Conservation (phyloP, 1,140 invertebrate species). For the Coptotermes formosanus region DNA sequence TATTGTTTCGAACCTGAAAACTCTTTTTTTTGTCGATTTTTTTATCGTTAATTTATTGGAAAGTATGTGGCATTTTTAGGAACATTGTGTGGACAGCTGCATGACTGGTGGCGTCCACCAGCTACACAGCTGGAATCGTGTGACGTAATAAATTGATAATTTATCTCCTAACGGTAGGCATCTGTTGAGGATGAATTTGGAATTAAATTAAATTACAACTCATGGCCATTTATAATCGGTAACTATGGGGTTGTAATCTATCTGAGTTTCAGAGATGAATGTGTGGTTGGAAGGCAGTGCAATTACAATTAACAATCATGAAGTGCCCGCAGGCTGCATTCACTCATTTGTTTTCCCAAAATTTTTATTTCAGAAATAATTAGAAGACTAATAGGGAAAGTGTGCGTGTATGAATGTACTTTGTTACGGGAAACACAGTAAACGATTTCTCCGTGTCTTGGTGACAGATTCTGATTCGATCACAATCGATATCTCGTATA, state of each 20-base stretch:
- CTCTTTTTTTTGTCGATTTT: not conserved
- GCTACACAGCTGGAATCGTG: not conserved
- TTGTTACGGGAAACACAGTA: too few relatives aligned
- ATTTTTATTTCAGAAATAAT: too few relatives aligned
- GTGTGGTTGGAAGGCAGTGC: not conserved
- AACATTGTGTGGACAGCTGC: not conserved
- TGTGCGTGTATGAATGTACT: too few relatives aligned
- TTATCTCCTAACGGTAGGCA: not conserved
- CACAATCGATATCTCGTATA: too few relatives aligned
- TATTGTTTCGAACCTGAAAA: too few relatives aligned
- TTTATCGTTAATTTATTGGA: not conserved
- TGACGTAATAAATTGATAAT: not conserved
- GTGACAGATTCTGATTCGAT: too few relatives aligned
- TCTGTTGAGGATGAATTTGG: not conserved
- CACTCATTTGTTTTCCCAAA: too few relatives aligned
- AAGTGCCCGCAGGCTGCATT: not conserved
- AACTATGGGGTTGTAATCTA: not conserved
- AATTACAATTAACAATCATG: not conserved
- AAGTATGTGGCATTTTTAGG: not conserved
- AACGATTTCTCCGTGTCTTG: too few relatives aligned
- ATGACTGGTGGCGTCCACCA: not conserved
- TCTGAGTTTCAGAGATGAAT: not conserved
- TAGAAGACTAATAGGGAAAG: too few relatives aligned
- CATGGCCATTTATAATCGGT: too few relatives aligned
- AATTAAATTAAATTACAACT: not conserved